These are phyloP conservation scores for Aphidius gifuensis DNA, from an alignment of 1,140 invertebrate species.

Conservation along the genomic window DNA sequence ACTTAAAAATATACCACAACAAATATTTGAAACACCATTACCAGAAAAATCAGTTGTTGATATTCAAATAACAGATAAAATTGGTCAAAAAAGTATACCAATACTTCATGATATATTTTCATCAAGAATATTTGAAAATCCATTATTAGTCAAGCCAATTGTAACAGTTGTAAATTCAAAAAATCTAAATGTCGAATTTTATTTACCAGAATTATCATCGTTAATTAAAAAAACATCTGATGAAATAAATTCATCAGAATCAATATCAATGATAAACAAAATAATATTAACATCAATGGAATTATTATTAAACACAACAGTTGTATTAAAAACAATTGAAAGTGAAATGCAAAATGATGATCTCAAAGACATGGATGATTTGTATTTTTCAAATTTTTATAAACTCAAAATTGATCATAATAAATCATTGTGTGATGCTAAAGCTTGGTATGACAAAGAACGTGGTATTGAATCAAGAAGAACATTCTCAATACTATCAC, in stretches of 20 bases:
- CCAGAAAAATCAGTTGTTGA: conserved; percentile 47
- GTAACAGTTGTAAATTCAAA: conserved; percentile 40
- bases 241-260: conserved; percentile 42
- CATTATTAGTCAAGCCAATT: conserved; percentile 48
- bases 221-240: conserved; percentile 38
- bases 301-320: conserved; percentile 41
- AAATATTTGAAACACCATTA: conserved; percentile 37
- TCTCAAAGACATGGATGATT: conserved; percentile 51
- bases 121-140: conserved; percentile 50
- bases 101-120: conserved; percentile 48
- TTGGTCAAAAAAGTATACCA: conserved; percentile 45
- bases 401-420: conserved; percentile 36
- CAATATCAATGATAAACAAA: conserved; percentile 45
- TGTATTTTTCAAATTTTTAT: conserved; percentile 47
- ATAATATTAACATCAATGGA: conserved; percentile 46
- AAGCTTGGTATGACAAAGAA: conserved; percentile 45
- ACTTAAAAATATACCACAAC: conserved; percentile 39
- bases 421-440: conserved; percentile 40
- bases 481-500: conserved; percentile 38
- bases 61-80: conserved; percentile 44
- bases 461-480: conserved; percentile 47
- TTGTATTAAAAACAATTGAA: conserved; percentile 43
- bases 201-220: conserved; percentile 38
- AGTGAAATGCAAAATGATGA: conserved; percentile 49
- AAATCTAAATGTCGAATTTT: conserved; percentile 43